A percentile compares a stretch with the other conserved stretches of the same genome.
These are phyloP conservation scores for Diacarnus erythraeanus DNA, from an alignment of 37 sponge, comb jelly and placozoan genomes.

Conservation along the genomic window DNA sequence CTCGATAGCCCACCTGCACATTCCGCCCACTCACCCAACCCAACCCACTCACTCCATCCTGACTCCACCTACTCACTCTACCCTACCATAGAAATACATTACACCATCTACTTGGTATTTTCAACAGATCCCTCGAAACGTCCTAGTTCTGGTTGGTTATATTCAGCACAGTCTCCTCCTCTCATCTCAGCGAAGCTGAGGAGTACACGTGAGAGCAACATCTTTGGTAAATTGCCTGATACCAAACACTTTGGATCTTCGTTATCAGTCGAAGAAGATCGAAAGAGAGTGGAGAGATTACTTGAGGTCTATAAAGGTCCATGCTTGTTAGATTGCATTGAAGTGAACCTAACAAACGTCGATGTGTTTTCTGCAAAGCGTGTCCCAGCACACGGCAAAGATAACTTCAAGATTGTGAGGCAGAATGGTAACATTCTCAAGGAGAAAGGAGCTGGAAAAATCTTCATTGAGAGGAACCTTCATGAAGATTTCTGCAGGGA, in stretches of 20 bases:
- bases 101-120: too few relatives aligned
- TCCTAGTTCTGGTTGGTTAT: background rate
- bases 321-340: slow-evolving; percentile 82
- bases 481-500: slow-evolving; percentile 78
- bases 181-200: background rate
- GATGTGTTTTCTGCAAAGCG: slow-evolving; percentile 88
- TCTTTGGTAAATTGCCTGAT: background rate
- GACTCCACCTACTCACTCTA: too few relatives aligned
- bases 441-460: slow-evolving; percentile 77
- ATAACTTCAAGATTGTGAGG: slow-evolving; percentile 40
- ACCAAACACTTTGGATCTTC: background rate
- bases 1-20: too few relatives aligned
- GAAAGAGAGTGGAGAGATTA: slow-evolving; percentile 16
- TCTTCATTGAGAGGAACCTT: slow-evolving; percentile 88
- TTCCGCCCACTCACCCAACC: too few relatives aligned
- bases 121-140: too few relatives aligned
- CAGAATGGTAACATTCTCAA: slow-evolving; percentile 72
- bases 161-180: background rate
- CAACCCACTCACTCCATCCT: too few relatives aligned
- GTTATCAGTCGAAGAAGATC: slow-evolving; percentile 16
- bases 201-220: background rate
- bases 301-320: slow-evolving; percentile 60
- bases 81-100: too few relatives aligned
- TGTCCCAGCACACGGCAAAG: slow-evolving; percentile 5
- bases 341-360: slow-evolving; percentile 68